Evolutionary conservation across 1,140 invertebrate species (phyloP).

Genomic region (Leptinotarsa undecemlineata): DNA sequence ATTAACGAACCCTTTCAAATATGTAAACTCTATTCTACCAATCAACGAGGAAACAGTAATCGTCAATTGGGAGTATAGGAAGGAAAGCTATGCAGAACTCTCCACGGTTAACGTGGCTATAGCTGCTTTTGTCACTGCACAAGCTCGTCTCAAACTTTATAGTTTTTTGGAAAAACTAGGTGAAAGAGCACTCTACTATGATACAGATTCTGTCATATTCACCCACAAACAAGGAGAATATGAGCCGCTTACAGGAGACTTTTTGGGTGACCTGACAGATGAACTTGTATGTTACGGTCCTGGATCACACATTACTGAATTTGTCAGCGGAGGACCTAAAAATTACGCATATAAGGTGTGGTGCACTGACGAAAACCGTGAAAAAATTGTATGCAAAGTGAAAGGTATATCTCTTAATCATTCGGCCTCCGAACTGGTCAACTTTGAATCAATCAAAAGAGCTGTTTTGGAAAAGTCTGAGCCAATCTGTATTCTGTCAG

Average conservation of each 20-base stretch:
- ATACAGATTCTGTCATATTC: slow-evolving; percentile 41
- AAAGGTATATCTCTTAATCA: slow-evolving; percentile 12
- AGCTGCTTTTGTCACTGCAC: slow-evolving; percentile 51
- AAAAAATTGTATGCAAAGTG: slow-evolving; percentile 12
- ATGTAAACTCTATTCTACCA: slow-evolving; percentile 12
- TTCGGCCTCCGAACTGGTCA: background rate
- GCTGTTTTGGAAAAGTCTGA: background rate
- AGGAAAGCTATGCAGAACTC: slow-evolving; percentile 6
- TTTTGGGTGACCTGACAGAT: slow-evolving; percentile 48
- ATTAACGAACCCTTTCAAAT: background rate
- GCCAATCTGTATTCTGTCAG: background rate
- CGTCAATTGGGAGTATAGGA: slow-evolving; percentile 19
- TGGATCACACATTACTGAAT: slow-evolving; percentile 27
- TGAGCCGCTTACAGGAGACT: slow-evolving; percentile 38
- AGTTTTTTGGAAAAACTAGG: slow-evolving; percentile 24
- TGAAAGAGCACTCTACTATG: slow-evolving; percentile 30
- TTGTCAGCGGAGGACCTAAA: slow-evolving; percentile 47
- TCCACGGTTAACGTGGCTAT: slow-evolving; percentile 48
- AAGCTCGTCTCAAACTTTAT: slow-evolving; percentile 41
- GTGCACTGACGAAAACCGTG: background rate
- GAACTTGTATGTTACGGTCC: slow-evolving; percentile 47
- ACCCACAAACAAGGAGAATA: slow-evolving; percentile 25
- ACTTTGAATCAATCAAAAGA: background rate
- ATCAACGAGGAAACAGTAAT: background rate
- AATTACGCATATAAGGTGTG: slow-evolving; percentile 38